Base-by-base conservation (phyloP, 2,113 vertebrate genomes). In the Psophia crepitans region DNA sequence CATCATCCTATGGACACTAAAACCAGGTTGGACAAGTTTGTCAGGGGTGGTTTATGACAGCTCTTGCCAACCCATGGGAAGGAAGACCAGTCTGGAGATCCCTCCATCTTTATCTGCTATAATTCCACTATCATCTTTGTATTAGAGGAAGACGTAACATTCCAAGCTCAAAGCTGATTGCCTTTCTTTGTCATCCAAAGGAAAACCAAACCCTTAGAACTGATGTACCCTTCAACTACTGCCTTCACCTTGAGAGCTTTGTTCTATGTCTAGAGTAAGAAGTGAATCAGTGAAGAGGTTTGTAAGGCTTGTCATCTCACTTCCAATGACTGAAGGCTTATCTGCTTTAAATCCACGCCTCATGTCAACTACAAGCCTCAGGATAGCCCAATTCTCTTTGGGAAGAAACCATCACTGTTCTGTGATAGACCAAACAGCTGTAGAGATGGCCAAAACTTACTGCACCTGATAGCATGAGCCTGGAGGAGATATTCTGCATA, bases 271-370 rank as follows among this genome's bases (percentile, higher is more conserved):
- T 68, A 93, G 60, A 74, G 79, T 66, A 65, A 89, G 61, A 84
- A 78, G 30, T 57, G 66, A 90, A 60, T 81, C 83, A 88, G 51
- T 17, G 33, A 94, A 93, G 85, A 83, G 8, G 46, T 77, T 88
- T 85, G 11, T 43, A 88, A 90, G 48, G 64, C 57, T 70, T 87
- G 13, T 78, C 80, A 93, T 77, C 85, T 94, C 56, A 63, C 43
- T 63, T 71, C 48, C 43, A 91, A 48, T 0, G 10, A 90, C 68
- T 51, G 39, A 86, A 96, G 33, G 24, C 12, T 94, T 85, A 86
- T 90, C 82, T 86, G 88, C 63, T 84, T 90, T 84, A 86, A 94
- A 93, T 70, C 83, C 56, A 93, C 23, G 35, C 78, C 56, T 95
- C 32, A 27, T 2, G 19, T 43, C 61, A 93, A 73, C 46, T 60